Evolutionary conservation across 53 echinoderm and acorn worm genomes (phyloP), one percentile per base, ranked within the genome.

Genomic region (Zoroaster sp.): DNA sequence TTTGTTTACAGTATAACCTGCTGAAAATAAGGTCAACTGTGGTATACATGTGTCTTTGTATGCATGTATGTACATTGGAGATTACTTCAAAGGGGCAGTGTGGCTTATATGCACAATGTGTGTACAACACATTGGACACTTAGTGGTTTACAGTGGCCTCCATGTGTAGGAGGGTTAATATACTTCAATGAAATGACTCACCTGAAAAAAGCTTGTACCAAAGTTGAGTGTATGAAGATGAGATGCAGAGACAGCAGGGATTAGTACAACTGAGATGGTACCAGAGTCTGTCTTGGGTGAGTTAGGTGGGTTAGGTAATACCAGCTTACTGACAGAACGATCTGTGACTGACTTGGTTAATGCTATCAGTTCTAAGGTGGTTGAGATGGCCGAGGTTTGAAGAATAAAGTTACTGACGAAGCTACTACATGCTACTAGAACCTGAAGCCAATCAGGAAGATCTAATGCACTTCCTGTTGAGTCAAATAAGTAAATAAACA

Each of bases 281-380:
- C 93, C 99, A 0, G 94, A 91, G 32, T 92, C 87, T 1, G 92
- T 80, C 65, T 92, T 91, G 13, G 99, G 99, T 8, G 93, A 94
- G 72, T 94, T 96, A n/a, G 98, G 99, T 14, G 99, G 99, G 83
- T 95, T 97, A 42, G 99, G 95, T 45, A 94, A 88, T 18, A 99
- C 94, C 80, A 99, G 93, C 73, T 88, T 90, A 65, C 86, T 85
- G 9, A 69, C 70, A 1, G 85, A 85, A 12, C 85, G 77, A 66
- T 72, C 87, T 4, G 91, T 89, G 38, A 99, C 99, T 4, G 99
- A 98, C 72, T 93, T 96, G 72, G 99, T 99, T 79, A 96, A 69
- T 13, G 93, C 93, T 15, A 99, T 99, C 54, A 99, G 90, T 66
- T 99, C 99, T 69, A 99, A 72, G 69, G 92, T 90, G 21, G 99